phyloP scores from a whole-genome alignment of 2,888 invertebrate genomes.

The Physocephala rufipes region DNA sequence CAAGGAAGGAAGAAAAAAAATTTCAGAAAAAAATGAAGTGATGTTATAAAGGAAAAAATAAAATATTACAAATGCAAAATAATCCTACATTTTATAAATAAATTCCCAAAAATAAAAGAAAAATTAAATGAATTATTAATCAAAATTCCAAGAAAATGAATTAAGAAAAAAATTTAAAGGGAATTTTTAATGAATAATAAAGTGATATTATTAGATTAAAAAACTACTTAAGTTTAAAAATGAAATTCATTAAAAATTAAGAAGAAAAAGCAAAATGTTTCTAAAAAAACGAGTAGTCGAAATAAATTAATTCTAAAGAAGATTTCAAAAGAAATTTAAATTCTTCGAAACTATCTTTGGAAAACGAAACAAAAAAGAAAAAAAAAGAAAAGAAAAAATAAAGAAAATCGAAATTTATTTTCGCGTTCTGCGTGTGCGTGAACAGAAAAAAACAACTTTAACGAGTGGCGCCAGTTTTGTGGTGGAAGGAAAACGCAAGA shows the following conservation, averaged over 20 bases:
- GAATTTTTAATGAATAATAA: neutral
- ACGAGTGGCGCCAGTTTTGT: no score
- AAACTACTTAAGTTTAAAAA: neutral
- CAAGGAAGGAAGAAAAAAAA: no score
- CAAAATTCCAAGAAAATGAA: slow-evolving; percentile 8
- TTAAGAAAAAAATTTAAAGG: neutral
- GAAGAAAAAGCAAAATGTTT: slow-evolving; percentile 13
- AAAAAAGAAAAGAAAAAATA: no score
- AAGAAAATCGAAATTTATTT: no score
- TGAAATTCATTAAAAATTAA: slow-evolving; percentile 19
- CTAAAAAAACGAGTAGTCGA: slow-evolving; percentile 14
- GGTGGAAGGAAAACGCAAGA: no score
- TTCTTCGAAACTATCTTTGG: neutral
- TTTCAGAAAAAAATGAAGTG: no score
- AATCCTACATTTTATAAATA: no score
- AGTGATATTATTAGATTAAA: neutral
- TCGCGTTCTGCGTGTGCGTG: no score
- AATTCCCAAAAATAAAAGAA: slow-evolving; percentile 6
- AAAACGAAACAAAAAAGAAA: neutral
- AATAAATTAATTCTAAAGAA: slow-evolving; percentile 13
- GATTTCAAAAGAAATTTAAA: slow-evolving; percentile 12
- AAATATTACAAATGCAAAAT: no score
- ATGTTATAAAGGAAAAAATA: no score
- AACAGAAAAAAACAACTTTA: no score
- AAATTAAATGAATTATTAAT: neutral